Evolutionary conservation across 2,888 invertebrate genomes (phyloP), one percentile per base, ranked within the genome.

Genomic region (Ophioninae sp.): DNA sequence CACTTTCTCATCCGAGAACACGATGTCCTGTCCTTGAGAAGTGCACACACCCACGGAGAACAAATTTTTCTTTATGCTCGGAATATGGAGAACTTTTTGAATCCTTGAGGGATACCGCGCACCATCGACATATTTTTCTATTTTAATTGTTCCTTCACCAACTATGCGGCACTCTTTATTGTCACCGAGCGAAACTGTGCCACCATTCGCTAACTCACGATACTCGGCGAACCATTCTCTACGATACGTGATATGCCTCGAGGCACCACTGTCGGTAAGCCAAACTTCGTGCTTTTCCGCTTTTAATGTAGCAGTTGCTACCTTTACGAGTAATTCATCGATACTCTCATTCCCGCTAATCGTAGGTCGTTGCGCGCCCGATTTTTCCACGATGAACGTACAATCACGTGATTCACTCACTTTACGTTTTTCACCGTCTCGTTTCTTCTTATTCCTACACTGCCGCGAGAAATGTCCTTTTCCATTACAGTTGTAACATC

Each of bases 381-480:
- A 17, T 44, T 64, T 57, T 64, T n/a, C 78, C 77, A 6, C 81
- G 20, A 78, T 13, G 23, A 79, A 82, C 17, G 78, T 78, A 10
- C 67, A 79, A 72, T 72, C 65, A 20, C 50, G 21, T 44, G 56
- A 69, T 7, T 30, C 30, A 50, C 68, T 23, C 0, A 2, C 30
- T 0, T 56, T 30, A 17, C 56, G 6, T 17, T 69, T 41, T 30
- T 56, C 57, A 5, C 7, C n/a, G 17, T 50, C 56, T n/a, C 37
- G 69, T n/a, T 17, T 56, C 17, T 69, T 69, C 3, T 44, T 44
- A 23, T 69, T 56, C 7, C 2, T 10, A 3, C 69, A 69, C 17
- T 69, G 0, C 2, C 56, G 17, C 56, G 69, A 6, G 17, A 37
- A 69, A 7, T 69, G 69, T 30, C 69, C 69, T 23, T 30, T 50